These are phyloP conservation scores for Drosophila suboccidentalis DNA, from an alignment of 2,888 invertebrate species.

Conservation along the genomic window DNA sequence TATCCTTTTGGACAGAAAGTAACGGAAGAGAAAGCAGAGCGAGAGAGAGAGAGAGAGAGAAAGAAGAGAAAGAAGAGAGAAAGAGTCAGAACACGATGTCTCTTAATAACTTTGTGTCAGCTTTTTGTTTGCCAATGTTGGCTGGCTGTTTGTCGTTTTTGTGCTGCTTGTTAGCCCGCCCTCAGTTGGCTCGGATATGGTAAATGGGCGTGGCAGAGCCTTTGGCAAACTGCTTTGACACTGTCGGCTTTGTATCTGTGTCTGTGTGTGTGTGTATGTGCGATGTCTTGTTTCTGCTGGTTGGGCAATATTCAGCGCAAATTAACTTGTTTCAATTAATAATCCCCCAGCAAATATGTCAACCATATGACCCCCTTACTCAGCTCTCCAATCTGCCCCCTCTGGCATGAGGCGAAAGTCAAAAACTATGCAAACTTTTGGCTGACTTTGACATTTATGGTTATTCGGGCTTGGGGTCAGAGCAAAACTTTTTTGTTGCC, in stretches of 20 bases:
- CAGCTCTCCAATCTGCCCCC: background rate
- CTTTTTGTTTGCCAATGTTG: conserved; percentile 70
- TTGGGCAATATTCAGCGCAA: conserved; percentile 78
- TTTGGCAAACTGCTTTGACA: conserved; percentile 68
- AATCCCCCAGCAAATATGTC: conserved; percentile 84
- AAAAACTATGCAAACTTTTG: conserved; percentile 82
- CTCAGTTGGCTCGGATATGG: conserved; percentile 11
- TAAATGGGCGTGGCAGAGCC: conserved; percentile 58
- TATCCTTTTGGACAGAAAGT: conserved; percentile 56
- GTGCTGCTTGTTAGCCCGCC: conserved; percentile 53
- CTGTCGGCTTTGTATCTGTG: conserved; percentile 52
- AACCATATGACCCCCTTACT: conserved; percentile 65
- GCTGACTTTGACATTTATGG: conserved; percentile 83
- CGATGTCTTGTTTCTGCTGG: conserved; percentile 43
- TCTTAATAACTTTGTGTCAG: conserved; percentile 77
- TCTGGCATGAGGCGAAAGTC: conserved; percentile 54
- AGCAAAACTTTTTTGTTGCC: conserved; percentile 65
- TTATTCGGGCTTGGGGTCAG: conserved; percentile 57
- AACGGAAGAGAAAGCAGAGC: background rate
- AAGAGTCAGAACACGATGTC: conserved; percentile 61
- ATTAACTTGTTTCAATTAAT: conserved; percentile 85
- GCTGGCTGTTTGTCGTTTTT: conserved; percentile 63
- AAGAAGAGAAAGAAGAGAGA: too few species aligned
- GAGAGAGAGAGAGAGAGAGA: background rate
- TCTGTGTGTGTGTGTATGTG: conserved; percentile 22